phyloP scores from a whole-genome alignment of 2,888 invertebrate species.

The Resseliella maxima region DNA sequence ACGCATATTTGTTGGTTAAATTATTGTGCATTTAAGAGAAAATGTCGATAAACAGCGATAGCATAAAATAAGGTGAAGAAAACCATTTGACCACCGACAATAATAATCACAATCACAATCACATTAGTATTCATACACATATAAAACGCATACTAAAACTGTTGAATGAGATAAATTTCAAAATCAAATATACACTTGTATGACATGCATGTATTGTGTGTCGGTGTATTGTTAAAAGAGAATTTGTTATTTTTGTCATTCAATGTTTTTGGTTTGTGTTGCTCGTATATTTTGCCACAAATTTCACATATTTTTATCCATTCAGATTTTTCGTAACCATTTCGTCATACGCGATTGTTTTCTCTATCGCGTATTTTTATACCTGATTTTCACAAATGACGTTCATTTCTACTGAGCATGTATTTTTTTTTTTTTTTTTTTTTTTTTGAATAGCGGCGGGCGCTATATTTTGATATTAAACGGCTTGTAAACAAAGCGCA shows the following conservation, averaged over 20 bases:
- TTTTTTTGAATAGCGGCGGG: neutral
- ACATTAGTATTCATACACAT: conserved; percentile 24
- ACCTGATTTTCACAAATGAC: too few relatives aligned
- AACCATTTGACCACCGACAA: conserved; percentile 27
- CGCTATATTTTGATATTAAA: neutral
- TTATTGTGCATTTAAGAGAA: neutral
- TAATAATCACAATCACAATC: neutral
- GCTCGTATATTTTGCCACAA: too few relatives aligned
- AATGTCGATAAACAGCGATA: neutral
- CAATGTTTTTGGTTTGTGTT: too few relatives aligned
- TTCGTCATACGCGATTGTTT: too few relatives aligned
- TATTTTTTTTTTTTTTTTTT: neutral
- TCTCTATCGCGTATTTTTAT: too few relatives aligned
- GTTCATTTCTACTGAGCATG: too few relatives aligned
- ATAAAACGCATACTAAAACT: neutral
- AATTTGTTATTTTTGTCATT: too few relatives aligned
- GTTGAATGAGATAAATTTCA: neutral
- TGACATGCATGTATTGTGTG: neutral
- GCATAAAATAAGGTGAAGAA: neutral
- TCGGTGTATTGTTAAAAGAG: too few relatives aligned
- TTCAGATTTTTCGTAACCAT: too few relatives aligned
- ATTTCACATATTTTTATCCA: too few relatives aligned
- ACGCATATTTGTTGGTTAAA: neutral
- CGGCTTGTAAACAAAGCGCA: neutral
- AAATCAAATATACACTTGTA: neutral